Base-by-base conservation (phyloP, 2,113 vertebrate genomes). In the Stictonetta naevosa region DNA sequence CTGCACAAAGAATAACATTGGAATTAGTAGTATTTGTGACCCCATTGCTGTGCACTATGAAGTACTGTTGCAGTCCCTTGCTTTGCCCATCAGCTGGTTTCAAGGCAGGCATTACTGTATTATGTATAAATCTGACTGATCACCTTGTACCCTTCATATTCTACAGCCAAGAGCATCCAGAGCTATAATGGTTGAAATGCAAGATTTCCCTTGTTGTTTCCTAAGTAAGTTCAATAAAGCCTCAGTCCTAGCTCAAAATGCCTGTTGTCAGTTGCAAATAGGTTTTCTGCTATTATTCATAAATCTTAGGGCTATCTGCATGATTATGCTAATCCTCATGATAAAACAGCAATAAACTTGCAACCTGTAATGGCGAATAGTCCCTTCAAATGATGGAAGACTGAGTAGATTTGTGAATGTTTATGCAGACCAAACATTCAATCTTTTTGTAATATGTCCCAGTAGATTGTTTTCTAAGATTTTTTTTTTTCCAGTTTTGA, bases 251-350 rank as follows among this genome's bases (percentile, higher is more conserved):
- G 87, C 63, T 91, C 71, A 85, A 85, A 95, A 91, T 56, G 59
- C 25, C 89, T 90, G n/a, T 46, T 92, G 62, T 62, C 84, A 91
- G 58, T 20, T 87, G 71, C 36, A 92, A 85, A 79, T 58, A 85
- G 63, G 63, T 31, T 76, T 90, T 85, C 84, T 85, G 74, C 38
- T 82, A 38, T 87, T 87, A 83, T 76, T 89, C 48, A 91, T 69
- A 59, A 46, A 50, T 58, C 69, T 79, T 34, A 87, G 55, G 80
- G 10, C 53, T 90, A 73, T 34, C 58, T n/a, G 34, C 33, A 79
- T 4, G 42, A 72, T 64, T 84, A 78, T 22, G 10, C 14, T 84
- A 89, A 93, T 75, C 84, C 69, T 86, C 26, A 25, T 7, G 26
- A 75, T 33, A 87, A 82, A 92, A 76, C 29, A 79, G 75, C 38